Evolutionary conservation across 2,797 vertebrate species (phyloP).

Genomic region (Pogoniulus pusillus): DNA sequence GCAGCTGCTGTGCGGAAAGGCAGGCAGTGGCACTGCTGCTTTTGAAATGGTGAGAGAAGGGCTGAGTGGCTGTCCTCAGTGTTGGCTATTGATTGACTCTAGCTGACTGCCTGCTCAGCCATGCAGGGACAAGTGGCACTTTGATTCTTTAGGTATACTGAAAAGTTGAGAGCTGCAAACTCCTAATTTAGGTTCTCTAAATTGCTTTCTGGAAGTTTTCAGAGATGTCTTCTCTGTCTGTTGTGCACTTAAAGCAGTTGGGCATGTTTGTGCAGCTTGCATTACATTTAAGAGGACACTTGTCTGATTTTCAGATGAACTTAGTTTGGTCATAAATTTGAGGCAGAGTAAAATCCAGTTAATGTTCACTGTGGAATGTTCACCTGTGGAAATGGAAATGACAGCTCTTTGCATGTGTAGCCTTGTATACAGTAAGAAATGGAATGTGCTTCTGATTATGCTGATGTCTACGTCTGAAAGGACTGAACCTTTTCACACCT

Average conservation of each 20-base stretch:
- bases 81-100: not conserved
- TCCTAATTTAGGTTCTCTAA: not conserved
- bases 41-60: not conserved
- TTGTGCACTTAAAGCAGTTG: not conserved
- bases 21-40: not conserved
- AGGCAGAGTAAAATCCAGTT: not conserved
- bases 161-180: not conserved
- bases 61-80: not conserved
- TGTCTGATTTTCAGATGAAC: not conserved
- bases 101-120: not conserved
- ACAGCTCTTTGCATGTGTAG: not conserved
- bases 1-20: fast-evolving
- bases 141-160: not conserved
- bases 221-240: not conserved
- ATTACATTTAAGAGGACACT: not conserved
- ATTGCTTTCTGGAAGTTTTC: slow-evolving; percentile 7
- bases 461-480: not conserved
- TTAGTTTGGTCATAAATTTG: not conserved
- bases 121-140: not conserved
- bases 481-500: not conserved
- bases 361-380: not conserved
- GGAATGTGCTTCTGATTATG: not conserved
- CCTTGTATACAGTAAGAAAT: not conserved
- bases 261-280: not conserved
- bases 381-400: not conserved